phyloP scores from a whole-genome alignment of 2,797 vertebrate species.

The Macropodus opercularis region DNA sequence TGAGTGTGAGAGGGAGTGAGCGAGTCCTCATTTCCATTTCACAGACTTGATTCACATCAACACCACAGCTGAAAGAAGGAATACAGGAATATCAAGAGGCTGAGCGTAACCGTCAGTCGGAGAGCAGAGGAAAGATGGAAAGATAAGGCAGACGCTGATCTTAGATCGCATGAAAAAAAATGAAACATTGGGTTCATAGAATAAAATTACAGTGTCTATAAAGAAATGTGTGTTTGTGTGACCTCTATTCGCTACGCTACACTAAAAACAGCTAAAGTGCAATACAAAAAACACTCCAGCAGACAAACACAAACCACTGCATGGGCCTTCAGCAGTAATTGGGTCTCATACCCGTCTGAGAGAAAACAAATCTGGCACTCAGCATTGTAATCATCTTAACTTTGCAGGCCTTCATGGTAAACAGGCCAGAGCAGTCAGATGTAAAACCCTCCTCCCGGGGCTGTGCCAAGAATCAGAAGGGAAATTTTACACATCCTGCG shows the following conservation, averaged over 20 bases:
- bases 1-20: constrained; percentile 51
- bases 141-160: constrained; percentile 33
- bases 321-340: constrained; percentile 31
- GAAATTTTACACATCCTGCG: constrained; percentile 77
- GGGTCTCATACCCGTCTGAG: constrained; percentile 50
- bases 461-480: constrained; percentile 70
- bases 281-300: constrained; percentile 15
- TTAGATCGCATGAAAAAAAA: constrained; percentile 33
- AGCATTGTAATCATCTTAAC: constrained; percentile 71
- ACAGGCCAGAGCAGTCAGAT: constrained; percentile 58
- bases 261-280: constrained; percentile 19
- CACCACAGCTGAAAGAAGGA: constrained; percentile 67
- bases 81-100: constrained; percentile 59
- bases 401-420: constrained; percentile 63
- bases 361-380: constrained; percentile 62
- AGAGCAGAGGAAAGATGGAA: constrained; percentile 41
- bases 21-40: constrained; percentile 92
- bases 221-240: constrained; percentile 31
- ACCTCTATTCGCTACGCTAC: constrained; percentile 2
- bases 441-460: constrained; percentile 38
- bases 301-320: constrained; percentile 31
- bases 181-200: constrained; percentile 46
- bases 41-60: constrained; percentile 78
- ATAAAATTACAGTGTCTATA: constrained; percentile 20
- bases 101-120: constrained; percentile 56